phyloP scores from a whole-genome alignment of 2,113 vertebrate genomes.

The Phycodurus eques region DNA sequence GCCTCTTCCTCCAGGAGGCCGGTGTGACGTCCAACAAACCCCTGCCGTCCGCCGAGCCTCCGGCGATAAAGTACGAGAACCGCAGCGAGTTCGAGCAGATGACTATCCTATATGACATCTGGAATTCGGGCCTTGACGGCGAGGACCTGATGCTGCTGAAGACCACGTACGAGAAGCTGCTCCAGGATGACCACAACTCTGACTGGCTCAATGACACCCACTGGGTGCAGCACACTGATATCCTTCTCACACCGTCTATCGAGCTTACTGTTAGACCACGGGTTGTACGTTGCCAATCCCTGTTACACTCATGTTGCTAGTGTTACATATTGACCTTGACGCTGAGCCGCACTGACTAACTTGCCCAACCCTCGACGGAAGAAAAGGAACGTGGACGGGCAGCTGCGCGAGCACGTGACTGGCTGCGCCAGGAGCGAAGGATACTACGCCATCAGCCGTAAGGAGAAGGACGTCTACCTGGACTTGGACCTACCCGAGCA shows the following conservation, averaged over 20 bases:
- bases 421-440: conserved; percentile 90
- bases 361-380: conserved; percentile 83
- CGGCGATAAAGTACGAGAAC: conserved; percentile 64
- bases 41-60: conserved; percentile 15
- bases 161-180: conserved; percentile 83
- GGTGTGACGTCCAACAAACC: conserved; percentile 57
- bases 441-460: conserved; percentile 91
- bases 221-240: conserved; percentile 92
- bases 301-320: background rate
- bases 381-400: conserved; percentile 75
- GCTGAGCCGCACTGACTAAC: conserved; percentile 81
- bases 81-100: conserved; percentile 93
- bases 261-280: background rate
- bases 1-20: conserved; percentile 77
- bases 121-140: conserved; percentile 85
- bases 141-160: conserved; percentile 83
- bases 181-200: conserved; percentile 83
- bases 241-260: conserved; percentile 66
- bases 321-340: conserved; percentile 72
- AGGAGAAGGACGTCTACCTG: conserved; percentile 90
- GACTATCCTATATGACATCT: conserved; percentile 94
- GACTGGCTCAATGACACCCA: conserved; percentile 95
- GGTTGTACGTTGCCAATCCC: too few species aligned
- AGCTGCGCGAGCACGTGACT: conserved; percentile 83
- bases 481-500: conserved; percentile 82